Evolutionary conservation across 2,888 invertebrate genomes (phyloP).

Genomic region (Drosophila histrio): DNA sequence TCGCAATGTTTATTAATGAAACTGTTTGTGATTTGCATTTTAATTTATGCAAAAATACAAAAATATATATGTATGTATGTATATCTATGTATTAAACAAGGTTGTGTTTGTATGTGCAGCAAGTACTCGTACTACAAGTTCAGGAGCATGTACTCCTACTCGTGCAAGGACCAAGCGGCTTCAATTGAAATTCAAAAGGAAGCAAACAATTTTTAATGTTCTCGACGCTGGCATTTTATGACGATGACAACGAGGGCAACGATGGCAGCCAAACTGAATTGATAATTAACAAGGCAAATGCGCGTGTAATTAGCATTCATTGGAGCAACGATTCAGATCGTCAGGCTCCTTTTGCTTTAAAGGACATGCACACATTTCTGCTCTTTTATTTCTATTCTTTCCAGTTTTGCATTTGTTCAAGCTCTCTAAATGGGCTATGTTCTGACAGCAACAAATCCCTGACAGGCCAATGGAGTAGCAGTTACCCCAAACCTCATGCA

Average conservation of each 20-base stretch:
- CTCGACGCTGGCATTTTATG: slow-evolving; percentile 71
- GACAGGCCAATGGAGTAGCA: background rate
- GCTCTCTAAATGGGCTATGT: slow-evolving; percentile 7
- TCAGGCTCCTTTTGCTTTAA: background rate
- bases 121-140: background rate
- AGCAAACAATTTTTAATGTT: slow-evolving; percentile 74
- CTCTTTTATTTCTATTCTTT: slow-evolving; percentile 9
- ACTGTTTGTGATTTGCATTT: slow-evolving; percentile 82
- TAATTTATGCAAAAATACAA: slow-evolving; percentile 79
- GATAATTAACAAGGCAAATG: slow-evolving; percentile 82
- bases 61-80: slow-evolving; percentile 44
- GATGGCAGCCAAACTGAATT: slow-evolving; percentile 70
- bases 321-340: slow-evolving; percentile 45
- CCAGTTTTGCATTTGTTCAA: slow-evolving; percentile 3
- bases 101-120: slow-evolving; percentile 21
- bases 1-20: slow-evolving; percentile 82
- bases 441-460: slow-evolving; percentile 44
- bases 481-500: slow-evolving; percentile 7
- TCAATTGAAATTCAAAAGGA: slow-evolving; percentile 78
- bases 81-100: slow-evolving; percentile 4
- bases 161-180: slow-evolving; percentile 21
- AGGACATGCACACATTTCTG: slow-evolving; percentile 17
- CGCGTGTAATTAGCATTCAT: slow-evolving; percentile 80
- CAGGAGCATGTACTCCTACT: background rate
- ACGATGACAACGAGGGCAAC: slow-evolving; percentile 57